Percentiles rank a stretch among this genome's conserved stretches.
Conservation (phyloP, 2,113 vertebrate genomes). For the Illadopsis cleaveri region DNA sequence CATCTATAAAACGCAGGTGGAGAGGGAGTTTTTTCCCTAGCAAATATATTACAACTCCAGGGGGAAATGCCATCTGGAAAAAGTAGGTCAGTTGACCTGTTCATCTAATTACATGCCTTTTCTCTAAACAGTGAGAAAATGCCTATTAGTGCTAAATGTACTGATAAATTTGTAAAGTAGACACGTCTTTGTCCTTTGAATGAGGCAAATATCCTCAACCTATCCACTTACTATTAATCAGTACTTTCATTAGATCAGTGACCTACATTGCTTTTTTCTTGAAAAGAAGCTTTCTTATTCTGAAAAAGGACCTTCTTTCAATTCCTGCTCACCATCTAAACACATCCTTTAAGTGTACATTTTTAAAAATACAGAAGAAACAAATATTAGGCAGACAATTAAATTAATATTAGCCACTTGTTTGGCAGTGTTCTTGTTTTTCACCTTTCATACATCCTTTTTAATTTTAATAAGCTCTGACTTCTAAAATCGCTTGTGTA, state of each 20-base stretch:
- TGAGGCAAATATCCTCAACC: neutral
- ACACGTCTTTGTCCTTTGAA: neutral
- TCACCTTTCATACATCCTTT: neutral
- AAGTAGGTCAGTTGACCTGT: neutral
- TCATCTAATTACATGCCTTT: neutral
- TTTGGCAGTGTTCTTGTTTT: neutral
- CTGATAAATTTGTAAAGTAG: neutral
- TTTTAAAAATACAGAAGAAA: neutral
- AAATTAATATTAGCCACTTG: neutral
- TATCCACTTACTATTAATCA: neutral
- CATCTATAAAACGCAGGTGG: neutral
- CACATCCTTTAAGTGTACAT: neutral
- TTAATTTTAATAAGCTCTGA: neutral
- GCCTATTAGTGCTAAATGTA: neutral
- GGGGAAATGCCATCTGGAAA: neutral
- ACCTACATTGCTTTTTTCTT: neutral
- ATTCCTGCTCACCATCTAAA: neutral
- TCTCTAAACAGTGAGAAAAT: neutral
- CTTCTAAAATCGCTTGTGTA: neutral
- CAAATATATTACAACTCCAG: neutral
- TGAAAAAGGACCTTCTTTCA: neutral
- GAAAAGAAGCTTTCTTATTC: neutral
- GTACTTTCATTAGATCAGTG: neutral
- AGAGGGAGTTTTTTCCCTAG: neutral
- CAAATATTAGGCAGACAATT: neutral